Base-by-base conservation (phyloP, 2,113 vertebrate species). In the Corydoras sp. region DNA sequence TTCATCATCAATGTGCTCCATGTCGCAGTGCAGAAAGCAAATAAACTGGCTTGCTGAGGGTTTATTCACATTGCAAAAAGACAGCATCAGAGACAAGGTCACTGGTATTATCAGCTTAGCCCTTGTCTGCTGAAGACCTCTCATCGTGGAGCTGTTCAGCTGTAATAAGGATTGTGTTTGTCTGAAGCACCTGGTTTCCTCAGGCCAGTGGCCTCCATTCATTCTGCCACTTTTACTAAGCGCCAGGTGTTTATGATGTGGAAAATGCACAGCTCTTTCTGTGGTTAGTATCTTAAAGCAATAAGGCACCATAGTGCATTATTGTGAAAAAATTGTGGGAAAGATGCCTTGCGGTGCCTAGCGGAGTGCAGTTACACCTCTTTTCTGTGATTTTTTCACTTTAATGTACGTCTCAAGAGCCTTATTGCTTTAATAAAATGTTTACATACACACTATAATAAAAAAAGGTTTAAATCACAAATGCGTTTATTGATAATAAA, bases 151-250 rank as follows among this genome's bases (percentile, higher is more conserved):
- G 65, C 60, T n/a, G 64, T 61, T 60, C 58, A 60, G 65, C 49
- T 31, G 48, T 65, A 72, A 65, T 64, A 50, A 72, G 59, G 73
- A 65, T 79, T 79, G 73, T 73, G 76, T 79, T 62, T 79, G 65
- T 76, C 62, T 63, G 69, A 73, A 65, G 58, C 54, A 32, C 55
- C 53, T 62, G 70, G 50, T 63, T 72, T 59, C 62, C 61, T 70
- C 43, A 71, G 69, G 66, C 66, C 58, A 32, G n/a, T 66, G 70
- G 63, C 69, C 69, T 32, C 18, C 29, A 5, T 68, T 73, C 66
- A 69, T 66, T 73, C 65, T 29, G 63, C 73, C 70, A 58, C 66
- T 62, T 68, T 79, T 18, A 69, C 55, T 76, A 76, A 62, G 55
- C 48, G n/a, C 71, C 51, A 55, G 9, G 61, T 63, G 31, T 75